phyloP scores from a whole-genome alignment of 2,888 invertebrate genomes.

The Cremastobaeus sp. region DNA sequence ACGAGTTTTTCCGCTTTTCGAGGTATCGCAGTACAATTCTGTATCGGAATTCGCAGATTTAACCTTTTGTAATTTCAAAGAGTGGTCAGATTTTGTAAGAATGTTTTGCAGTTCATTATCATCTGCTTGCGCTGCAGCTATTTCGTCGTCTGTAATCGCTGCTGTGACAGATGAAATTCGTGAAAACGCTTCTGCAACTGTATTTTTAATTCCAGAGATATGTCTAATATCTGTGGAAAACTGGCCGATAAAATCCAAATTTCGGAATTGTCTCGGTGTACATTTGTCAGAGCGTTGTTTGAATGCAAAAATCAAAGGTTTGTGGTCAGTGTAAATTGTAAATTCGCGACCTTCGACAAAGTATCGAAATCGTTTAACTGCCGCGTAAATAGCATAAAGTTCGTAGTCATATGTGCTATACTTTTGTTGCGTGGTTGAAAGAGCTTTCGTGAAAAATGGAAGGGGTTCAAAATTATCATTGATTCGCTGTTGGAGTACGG shows the following conservation, averaged over 20 bases:
- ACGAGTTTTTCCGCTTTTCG: not conserved
- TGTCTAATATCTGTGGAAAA: not conserved
- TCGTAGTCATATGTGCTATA: slow-evolving; percentile 7
- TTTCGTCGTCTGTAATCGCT: not conserved
- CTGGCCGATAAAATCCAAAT: slow-evolving; percentile 1
- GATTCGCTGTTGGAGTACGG: not conserved
- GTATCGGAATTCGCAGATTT: not conserved
- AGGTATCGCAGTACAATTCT: not conserved
- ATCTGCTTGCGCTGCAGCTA: not conserved
- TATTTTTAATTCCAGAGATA: not conserved
- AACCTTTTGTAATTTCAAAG: not conserved
- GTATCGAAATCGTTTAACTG: not conserved
- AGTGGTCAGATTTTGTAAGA: not conserved
- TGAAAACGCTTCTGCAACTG: slow-evolving; percentile 1
- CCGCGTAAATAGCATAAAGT: slow-evolving; percentile 1
- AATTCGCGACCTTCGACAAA: not conserved
- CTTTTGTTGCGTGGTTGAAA: not conserved
- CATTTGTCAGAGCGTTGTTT: slow-evolving; percentile 1
- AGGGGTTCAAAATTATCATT: not conserved
- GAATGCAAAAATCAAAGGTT: not conserved
- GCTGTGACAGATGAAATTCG: not conserved
- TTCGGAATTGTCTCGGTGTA: not conserved
- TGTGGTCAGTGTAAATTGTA: not conserved
- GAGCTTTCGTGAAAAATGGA: not conserved
- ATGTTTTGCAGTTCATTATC: not conserved